Evolutionary conservation across 2,113 vertebrate genomes (phyloP), one percentile per base, ranked within the genome.

Genomic region (Zapus hudsonius): DNA sequence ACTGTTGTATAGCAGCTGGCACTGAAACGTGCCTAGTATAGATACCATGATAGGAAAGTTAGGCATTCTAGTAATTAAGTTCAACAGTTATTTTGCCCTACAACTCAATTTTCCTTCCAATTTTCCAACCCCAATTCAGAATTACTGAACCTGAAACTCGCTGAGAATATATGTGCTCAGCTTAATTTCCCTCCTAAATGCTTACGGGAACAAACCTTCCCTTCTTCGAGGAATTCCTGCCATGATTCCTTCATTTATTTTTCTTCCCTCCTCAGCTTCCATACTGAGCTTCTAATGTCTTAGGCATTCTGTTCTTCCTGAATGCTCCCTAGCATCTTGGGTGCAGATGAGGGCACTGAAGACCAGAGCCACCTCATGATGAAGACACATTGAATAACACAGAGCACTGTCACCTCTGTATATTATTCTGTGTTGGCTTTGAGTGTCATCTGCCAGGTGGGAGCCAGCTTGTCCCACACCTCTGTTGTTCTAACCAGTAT

Each of bases 101-200:
- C 89, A 87, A 90, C 84, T 95, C 95, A 79, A 87, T 93, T 91
- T 92, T 72, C 87, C 80, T 86, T 93, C 75, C 87, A 91, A 0
- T 91, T 94, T 93, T 40, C 94, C 92, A 95, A 88, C 92, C 81
- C 74, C 93, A 94, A 85, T 95, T 94, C 94, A 95, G 87, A 96
- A 66, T 82, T 52, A 84, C 92, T 93, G 96, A 95, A 85, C 96
- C 92, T 66, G 87, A 96, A 95, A 96, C 66, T 79, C 57, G 91
- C 96, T 91, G 94, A 93, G 91, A 88, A 87, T 75, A 38, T 84
- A 38, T 16, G 38, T 29, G 6, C 67, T 74, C 47, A 66, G 94
- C 81, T 38, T 52, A 33, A 84, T 80, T 84, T n/a, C 57, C 57
- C 55, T 85, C 66, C 31, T 57, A 36, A 8, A 36, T 47, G 80